Conservation (phyloP, 2,888 invertebrate genomes). For the Alsophila aescularia region DNA sequence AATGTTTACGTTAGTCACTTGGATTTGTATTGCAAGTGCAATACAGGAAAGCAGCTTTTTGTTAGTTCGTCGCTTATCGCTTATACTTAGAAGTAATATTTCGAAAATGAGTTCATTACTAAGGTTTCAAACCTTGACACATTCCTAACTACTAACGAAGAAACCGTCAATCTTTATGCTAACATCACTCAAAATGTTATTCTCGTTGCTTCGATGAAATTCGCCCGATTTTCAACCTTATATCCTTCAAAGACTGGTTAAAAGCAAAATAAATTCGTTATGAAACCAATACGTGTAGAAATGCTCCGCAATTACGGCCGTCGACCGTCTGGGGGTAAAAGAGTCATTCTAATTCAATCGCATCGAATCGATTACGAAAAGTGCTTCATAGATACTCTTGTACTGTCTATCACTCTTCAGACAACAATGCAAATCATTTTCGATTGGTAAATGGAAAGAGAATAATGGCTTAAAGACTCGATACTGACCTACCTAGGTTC, state of each 20-base stretch:
- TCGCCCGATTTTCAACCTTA: constrained; percentile 5
- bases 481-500: constrained; percentile 13
- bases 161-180: too few relatives aligned
- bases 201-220: too few relatives aligned
- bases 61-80: background rate
- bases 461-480: constrained; percentile 11
- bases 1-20: background rate
- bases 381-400: constrained; percentile 45
- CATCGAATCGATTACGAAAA: constrained; percentile 59
- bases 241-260: background rate
- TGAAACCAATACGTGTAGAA: constrained; percentile 47
- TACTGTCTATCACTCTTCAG: constrained; percentile 41
- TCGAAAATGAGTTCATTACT: background rate
- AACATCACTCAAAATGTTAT: too few relatives aligned
- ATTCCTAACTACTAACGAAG: too few relatives aligned
- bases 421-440: constrained; percentile 40
- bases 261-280: constrained; percentile 11
- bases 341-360: constrained; percentile 49
- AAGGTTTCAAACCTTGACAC: too few relatives aligned
- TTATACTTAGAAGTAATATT: background rate
- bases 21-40: too few relatives aligned
- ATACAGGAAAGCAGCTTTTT: background rate
- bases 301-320: constrained; percentile 48
- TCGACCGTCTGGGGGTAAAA: constrained; percentile 40
- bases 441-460: constrained; percentile 22